Percentiles rank a stretch among this genome's conserved stretches.
These are phyloP conservation scores for Apogon talboti DNA, from an alignment of 2,797 vertebrate genomes.

Conservation along the genomic window DNA sequence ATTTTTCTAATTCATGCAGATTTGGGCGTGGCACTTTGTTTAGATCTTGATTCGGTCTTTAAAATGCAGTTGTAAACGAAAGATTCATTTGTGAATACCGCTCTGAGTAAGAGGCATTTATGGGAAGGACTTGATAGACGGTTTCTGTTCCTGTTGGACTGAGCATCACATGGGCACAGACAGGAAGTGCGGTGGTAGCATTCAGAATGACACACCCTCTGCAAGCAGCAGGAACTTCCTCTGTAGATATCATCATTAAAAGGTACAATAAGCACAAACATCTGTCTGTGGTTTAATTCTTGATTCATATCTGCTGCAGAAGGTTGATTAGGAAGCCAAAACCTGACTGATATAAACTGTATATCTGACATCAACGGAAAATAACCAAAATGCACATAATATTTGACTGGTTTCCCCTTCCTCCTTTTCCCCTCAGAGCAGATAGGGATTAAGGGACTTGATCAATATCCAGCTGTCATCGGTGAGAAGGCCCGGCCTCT, in stretches of 20 bases:
- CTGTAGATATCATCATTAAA: slow-evolving; percentile 14
- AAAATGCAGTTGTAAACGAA: not conserved
- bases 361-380: too few species aligned
- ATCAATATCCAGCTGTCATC: slow-evolving; percentile 45
- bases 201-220: slow-evolving; percentile 51
- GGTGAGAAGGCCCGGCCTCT: slow-evolving; percentile 5
- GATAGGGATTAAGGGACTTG: slow-evolving; percentile 17
- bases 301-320: not conserved
- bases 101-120: not conserved
- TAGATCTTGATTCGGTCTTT: not conserved
- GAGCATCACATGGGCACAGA: slow-evolving; percentile 29
- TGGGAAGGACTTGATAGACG: not conserved
- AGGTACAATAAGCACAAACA: not conserved
- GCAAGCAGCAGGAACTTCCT: slow-evolving; percentile 53
- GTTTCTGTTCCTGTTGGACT: slow-evolving; percentile 59
- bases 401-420: slow-evolving; percentile 7
- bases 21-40: not conserved
- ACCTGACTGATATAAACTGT: too few species aligned
- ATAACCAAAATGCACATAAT: too few species aligned
- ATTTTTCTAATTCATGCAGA: too few species aligned
- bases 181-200: slow-evolving; percentile 61
- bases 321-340: not conserved
- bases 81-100: not conserved
- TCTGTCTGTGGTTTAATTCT: slow-evolving; percentile 11
- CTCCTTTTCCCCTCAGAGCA: slow-evolving; percentile 1